Conservation (phyloP, 2,113 vertebrate species). For the Vimba vimba region DNA sequence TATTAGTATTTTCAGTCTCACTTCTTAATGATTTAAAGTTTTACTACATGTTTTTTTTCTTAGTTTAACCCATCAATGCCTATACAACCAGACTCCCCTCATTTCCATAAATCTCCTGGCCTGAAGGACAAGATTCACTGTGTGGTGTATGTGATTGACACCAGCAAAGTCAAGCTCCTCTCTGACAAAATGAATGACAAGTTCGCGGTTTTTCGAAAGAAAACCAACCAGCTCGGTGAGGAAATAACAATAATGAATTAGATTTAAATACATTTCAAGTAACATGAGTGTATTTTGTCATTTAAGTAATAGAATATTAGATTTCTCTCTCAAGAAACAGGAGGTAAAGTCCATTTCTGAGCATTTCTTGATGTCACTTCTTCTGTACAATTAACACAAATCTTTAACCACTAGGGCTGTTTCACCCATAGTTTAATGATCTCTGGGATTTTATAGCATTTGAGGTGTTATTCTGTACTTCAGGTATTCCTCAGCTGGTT, state of each 20-base stretch:
- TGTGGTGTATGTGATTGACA: slow-evolving; percentile 67
- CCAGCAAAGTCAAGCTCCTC: slow-evolving; percentile 67
- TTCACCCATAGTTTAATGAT: neutral
- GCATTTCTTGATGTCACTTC: neutral
- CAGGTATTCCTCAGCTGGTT: slow-evolving; percentile 73
- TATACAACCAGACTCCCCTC: slow-evolving; percentile 1
- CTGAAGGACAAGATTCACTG: slow-evolving; percentile 65
- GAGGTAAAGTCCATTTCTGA: no score
- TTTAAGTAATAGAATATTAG: neutral
- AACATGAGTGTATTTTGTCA: neutral
- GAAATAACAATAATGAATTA: neutral
- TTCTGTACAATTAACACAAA: neutral
- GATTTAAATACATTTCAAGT: neutral
- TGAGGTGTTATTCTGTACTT: neutral
- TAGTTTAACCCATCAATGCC: slow-evolving; percentile 55
- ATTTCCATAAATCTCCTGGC: slow-evolving; percentile 23
- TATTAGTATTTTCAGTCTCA: no score
- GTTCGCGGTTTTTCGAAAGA: slow-evolving; percentile 68
- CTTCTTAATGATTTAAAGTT: neutral
- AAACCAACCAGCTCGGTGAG: slow-evolving; percentile 65
- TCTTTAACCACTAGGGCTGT: neutral
- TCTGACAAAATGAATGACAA: slow-evolving; percentile 68
- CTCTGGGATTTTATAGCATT: neutral
- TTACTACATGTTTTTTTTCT: neutral
- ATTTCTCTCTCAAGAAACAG: neutral